Evolutionary conservation across 2,113 vertebrate genomes (phyloP), one percentile per base, ranked within the genome.

Genomic region (Etheostoma spectabile): DNA sequence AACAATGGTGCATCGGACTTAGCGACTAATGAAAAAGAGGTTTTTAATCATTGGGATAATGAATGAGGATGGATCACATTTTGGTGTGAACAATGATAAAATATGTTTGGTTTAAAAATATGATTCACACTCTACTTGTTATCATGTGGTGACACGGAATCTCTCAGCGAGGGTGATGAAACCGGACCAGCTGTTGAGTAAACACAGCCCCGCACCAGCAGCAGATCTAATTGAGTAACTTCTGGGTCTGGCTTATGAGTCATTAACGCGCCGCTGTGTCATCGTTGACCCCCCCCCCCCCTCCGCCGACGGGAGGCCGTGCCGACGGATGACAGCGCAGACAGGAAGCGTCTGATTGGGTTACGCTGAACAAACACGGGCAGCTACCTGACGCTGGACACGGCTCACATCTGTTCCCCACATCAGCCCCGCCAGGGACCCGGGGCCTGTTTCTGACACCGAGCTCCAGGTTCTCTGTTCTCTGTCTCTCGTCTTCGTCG

Each of bases 321-420:
- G 75, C 85, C 89, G 91, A 95, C 94, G 48, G 69, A 85, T 89
- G 94, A 94, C 93, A 94, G 90, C 84, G 83, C 88, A 92, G 89
- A 91, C 87, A 94, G 93, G 93, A 96, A 96, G 89, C 88, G 87
- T 89, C 88, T 90, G 95, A 93, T 95, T 83, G n/a, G 91, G 87
- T 96, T 96, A 95, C 93, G 0, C 45, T 84, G 86, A 88, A 91
- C 93, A 95, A 96, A 96, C 90, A 95, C 78, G 18, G 81, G 83
- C 88, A 89, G 91, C 93, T 94, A 95, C 93, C 94, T 91, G 86
- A 94, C 88, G 90, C 82, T 56, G 90, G 88, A 90, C 90, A 91
- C 45, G 79, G 80, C 87, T 80, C 82, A 89, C 91, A 95, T 95
- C 92, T 93, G 92, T 89, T 92, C 80, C 68, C 79, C 83, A 77